Conservation (phyloP, 2,888 invertebrate genomes). For the Tenodera sinensis region DNA sequence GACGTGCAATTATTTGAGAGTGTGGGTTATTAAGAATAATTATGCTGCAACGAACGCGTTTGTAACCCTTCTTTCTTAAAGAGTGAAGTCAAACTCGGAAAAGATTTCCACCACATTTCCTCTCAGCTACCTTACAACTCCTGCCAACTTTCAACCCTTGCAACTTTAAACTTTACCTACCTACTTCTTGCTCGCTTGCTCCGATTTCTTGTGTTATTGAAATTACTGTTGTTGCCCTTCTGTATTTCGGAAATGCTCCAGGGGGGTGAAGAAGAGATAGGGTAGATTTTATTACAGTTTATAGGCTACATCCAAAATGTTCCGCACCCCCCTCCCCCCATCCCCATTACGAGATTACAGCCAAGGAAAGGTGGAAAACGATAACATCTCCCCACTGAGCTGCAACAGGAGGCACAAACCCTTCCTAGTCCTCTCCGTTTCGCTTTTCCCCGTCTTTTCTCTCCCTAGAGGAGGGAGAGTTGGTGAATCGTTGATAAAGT, state of each 20-base stretch:
- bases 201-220: background rate
- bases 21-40: background rate
- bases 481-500: background rate
- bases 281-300: background rate
- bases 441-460: background rate
- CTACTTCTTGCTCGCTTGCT: background rate
- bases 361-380: background rate
- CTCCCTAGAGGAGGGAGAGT: background rate
- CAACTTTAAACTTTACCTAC: background rate
- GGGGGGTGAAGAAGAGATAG: background rate
- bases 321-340: background rate
- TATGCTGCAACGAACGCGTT: background rate
- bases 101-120: background rate
- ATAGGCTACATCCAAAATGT: background rate
- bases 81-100: background rate
- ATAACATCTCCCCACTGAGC: background rate
- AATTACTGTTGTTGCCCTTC: background rate
- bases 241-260: background rate
- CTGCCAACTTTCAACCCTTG: background rate
- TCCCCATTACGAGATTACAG: background rate
- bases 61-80: background rate
- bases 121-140: background rate
- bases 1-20: background rate
- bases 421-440: background rate
- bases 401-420: background rate